Evolutionary conservation across 2,113 vertebrate species (phyloP).

Genomic region (Menidia beryllina): DNA sequence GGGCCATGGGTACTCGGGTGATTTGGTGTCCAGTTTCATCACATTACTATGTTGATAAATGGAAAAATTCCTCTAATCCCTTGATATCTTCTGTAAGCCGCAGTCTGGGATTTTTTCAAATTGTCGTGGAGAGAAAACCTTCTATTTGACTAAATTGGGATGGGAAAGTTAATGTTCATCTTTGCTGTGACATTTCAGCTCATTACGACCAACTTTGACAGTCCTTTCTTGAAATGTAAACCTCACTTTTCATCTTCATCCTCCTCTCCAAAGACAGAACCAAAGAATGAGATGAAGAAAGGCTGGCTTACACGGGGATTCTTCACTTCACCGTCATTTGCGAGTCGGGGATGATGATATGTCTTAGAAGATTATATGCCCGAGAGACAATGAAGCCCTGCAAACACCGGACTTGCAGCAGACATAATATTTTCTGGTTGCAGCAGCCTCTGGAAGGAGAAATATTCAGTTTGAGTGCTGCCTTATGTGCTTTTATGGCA

Average conservation of each 20-base stretch:
- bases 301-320: constrained; percentile 29
- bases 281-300: constrained; percentile 22
- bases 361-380: constrained; percentile 53
- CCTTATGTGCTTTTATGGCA: constrained; percentile 53
- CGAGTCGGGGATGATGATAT: constrained; percentile 37
- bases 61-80: constrained; percentile 12
- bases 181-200: constrained; percentile 1
- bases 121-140: constrained; percentile 5
- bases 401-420: constrained; percentile 24
- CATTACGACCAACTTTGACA: constrained; percentile 24
- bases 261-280: constrained; percentile 28
- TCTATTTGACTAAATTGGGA: constrained; percentile 26
- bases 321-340: constrained; percentile 23
- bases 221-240: constrained; percentile 12
- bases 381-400: constrained; percentile 45
- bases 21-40: constrained; percentile 43
- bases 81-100: constrained; percentile 1
- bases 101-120: not conserved
- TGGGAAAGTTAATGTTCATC: constrained; percentile 13
- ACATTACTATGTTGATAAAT: constrained; percentile 26
- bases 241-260: constrained; percentile 31
- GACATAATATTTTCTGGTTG: constrained; percentile 34
- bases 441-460: constrained; percentile 46
- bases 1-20: constrained; percentile 15
- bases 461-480: constrained; percentile 51